Evolutionary conservation across 2,888 invertebrate species (phyloP), one percentile per base, ranked within the genome.

Genomic region (Acronicta leporina): DNA sequence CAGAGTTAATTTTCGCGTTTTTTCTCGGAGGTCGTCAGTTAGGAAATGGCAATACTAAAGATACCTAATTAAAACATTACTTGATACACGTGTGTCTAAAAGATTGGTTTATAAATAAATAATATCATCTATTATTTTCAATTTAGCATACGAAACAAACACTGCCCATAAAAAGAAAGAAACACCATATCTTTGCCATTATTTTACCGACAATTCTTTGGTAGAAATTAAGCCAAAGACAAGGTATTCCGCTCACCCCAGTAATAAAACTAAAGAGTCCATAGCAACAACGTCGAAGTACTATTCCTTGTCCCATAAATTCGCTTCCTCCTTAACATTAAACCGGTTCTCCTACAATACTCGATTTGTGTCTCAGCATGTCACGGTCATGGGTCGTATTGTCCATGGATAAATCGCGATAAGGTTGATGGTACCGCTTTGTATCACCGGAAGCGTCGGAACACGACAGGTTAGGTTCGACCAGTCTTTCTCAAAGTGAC

Each of bases 341-440:
- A 62, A 73, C 69, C 73, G 40, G 62, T 72, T 72, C 40, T 45
- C 45, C 63, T 33, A 40, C 52, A 20, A 50, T 47, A 16, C 27
- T 45, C 0, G 59, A 52, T 64, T 27, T 16, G 41, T 11, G 54
- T 52, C 13, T 10, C 25, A 15, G 42, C 58, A 53, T 75, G 77
- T 80, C 79, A 84, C 49, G 83, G 84, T 70, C 83, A 81, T 42
- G 75, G 75, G 64, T 63, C 59, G 56, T 16, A 13, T n/a, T 30
- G n/a, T 46, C 44, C 63, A 66, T 20, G 20, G 20, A 20, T 61
- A 16, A 30, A 50, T 33, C 25, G 41, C 8, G 15, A 55, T 48
- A 55, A 52, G 51, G 54, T 25, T 8, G 11, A 7, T 15, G 45
- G 20, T 16, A 9, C 51, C 25, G 42, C 63, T 48, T 71, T 68